Conservation (phyloP, 35 echinoderm and acorn worm genomes). For the Ophiothrix spiculata region DNA sequence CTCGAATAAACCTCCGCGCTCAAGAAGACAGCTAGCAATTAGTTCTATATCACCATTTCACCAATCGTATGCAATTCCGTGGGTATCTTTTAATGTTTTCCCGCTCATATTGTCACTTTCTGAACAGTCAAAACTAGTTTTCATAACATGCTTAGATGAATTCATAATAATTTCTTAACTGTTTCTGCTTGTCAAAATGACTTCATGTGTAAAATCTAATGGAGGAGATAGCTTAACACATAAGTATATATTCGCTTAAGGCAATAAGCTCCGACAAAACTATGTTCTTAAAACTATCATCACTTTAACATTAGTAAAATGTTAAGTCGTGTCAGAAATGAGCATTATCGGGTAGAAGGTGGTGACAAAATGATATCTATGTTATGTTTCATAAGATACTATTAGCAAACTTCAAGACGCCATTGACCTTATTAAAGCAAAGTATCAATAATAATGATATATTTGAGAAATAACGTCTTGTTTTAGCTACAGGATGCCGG, state of each 20-base stretch:
- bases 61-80: neutral
- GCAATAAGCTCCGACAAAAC: neutral
- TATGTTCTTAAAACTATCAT: neutral
- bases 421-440: neutral
- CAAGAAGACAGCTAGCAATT: neutral
- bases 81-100: neutral
- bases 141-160: neutral
- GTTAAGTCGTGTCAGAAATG: neutral
- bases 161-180: neutral
- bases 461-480: too few relatives aligned
- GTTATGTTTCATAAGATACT: neutral
- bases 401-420: neutral
- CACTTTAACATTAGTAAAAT: neutral
- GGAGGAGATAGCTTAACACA: neutral
- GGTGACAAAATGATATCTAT: neutral
- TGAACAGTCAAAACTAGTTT: constrained; percentile 4
- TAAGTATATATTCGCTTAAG: neutral
- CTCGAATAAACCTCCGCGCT: neutral
- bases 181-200: neutral
- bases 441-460: too few relatives aligned
- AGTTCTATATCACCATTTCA: neutral
- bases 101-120: neutral
- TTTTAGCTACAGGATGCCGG: too few relatives aligned
- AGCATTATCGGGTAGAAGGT: neutral
- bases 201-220: neutral